Evolutionary conservation across 2,113 vertebrate species (phyloP).

Genomic region (Centropus unirufus): DNA sequence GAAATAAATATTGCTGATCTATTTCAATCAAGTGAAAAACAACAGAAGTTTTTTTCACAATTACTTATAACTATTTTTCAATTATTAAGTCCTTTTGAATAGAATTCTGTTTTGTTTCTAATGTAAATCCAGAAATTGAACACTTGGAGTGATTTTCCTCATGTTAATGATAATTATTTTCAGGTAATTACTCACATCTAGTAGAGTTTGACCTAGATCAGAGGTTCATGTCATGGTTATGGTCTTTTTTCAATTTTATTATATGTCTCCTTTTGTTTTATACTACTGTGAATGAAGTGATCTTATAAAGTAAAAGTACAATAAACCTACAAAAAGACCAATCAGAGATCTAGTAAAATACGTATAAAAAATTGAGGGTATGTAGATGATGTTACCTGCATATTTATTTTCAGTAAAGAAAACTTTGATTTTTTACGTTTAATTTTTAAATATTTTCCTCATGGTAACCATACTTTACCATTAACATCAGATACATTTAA

Average conservation of each 20-base stretch:
- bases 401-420: neutral
- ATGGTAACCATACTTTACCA: neutral
- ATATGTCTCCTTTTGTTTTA: neutral
- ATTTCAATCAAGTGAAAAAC: neutral
- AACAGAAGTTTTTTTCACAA: neutral
- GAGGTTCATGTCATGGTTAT: neutral
- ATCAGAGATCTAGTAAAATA: neutral
- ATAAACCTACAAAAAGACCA: neutral
- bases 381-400: neutral
- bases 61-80: neutral
- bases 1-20: neutral
- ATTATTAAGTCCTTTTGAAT: neutral
- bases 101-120: neutral
- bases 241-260: neutral
- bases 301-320: neutral
- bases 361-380: neutral
- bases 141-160: neutral
- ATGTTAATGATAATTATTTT: neutral
- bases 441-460: neutral
- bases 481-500: neutral
- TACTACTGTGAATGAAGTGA: neutral
- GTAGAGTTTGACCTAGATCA: neutral
- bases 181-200: neutral
- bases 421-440: neutral
- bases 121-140: neutral